Evolutionary conservation across 2,888 invertebrate genomes (phyloP), one percentile per base, ranked within the genome.

Genomic region (Phortica magna): DNA sequence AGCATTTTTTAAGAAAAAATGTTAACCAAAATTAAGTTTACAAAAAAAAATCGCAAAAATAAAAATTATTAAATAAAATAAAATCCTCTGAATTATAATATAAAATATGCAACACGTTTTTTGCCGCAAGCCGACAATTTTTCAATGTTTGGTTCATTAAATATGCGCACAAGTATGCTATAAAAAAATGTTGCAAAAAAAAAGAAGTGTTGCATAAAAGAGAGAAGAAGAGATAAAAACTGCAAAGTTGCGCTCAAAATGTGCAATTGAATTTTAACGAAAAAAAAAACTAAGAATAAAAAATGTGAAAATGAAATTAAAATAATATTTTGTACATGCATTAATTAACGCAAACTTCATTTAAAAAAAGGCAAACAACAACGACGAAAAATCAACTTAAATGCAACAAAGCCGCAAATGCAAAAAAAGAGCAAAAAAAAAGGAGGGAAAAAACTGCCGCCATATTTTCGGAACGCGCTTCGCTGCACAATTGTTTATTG

Each of bases 221-320:
- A 81, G 78, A 78, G 80, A 75, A 78, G 76, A 17, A 59, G 17
- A 61, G 7, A 61, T 61, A 61, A 61, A 19, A 61, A 61, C 17
- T 9, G 22, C 57, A 57, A 57, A 17, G n/a, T 14, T 78, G 79
- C 80, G 81, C 87, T 80, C 76, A 74, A 86, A 86, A 84, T 81
- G 82, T 85, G 83, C 88, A 86, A 86, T 88, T 86, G 88, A 88
- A 86, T 88, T 88, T 88, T 81, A 86, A 86, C 42, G 59, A 31
- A 12, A 67, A 74, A 7, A 68, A 31, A 43, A 61, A 10, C 48
- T 42, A 73, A 73, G 59, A 48, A 64, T 48, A 73, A 64, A 43
- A 59, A 61, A 61, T 17, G 19, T 61, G 19, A 31, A 71, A 71
- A 71, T 53, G 31, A 71, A 53, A 53, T 53, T 71, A 71, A 71